Base-by-base conservation (phyloP, 2,797 vertebrate species). In the Myripristis jacobus region DNA sequence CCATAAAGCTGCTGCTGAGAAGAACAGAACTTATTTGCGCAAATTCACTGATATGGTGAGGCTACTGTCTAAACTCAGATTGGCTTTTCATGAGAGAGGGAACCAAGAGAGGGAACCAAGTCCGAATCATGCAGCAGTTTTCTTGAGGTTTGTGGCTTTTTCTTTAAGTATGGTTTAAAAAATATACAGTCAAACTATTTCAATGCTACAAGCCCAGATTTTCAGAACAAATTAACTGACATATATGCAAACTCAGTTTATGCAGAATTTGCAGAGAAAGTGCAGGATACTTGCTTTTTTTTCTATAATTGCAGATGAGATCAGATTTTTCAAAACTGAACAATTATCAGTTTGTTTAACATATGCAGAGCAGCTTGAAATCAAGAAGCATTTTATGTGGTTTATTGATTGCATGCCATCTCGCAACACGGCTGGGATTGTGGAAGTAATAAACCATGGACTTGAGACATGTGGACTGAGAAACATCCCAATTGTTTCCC, bases 341-440 rank as follows among this genome's bases (percentile, higher is more conserved):
- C 53, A 68, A 25, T 34, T 58, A 21, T 47, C 41, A 68, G 65
- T 68, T 29, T 68, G 63, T 25, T 27, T 54, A 19, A 41, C 36
- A 54, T 66, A 66, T 66, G 51, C 63, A 43, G 53, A 67, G 41
- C 24, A 67, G 18, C 41, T 67, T 56, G 53, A 67, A 48, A 67
- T 67, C 25, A 67, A 57, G n/a, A 31, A 38, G 31, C 31, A n/a
- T 19, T 57, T 57, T 38, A 22, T 41, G 31, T 57, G 18, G 47
- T 58, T 31, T 7, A 31, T 3, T 31, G 29, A 31, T 31, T 31
- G 29, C n/a, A n/a, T n/a, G n/a, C n/a, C n/a, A n/a, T n/a, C n/a
- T n/a, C n/a, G n/a, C n/a, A n/a, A n/a, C n/a, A n/a, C n/a, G n/a
- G n/a, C n/a, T n/a, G n/a, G n/a, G n/a, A n/a, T n/a, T n/a, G n/a